Base-by-base conservation (phyloP, 2,888 invertebrate genomes). In the Acrobasis repandana region DNA sequence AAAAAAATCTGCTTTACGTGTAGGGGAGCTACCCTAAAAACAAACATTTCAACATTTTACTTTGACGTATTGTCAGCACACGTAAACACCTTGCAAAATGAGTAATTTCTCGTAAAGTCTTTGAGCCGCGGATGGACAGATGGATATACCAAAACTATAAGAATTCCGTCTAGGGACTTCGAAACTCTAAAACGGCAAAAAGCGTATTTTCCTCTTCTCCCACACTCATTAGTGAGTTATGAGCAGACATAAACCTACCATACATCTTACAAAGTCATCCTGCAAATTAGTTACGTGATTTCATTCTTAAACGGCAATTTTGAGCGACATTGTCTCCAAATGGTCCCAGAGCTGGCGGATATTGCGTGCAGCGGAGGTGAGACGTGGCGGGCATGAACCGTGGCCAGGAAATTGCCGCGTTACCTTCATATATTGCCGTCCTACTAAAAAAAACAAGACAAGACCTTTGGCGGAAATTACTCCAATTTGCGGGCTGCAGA, bases 301-400 rank as follows among this genome's bases (percentile, higher is more conserved):
- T 62, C 60, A 56, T 33, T 56, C 57, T 61, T 61, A 63, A 67
- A 67, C 47, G 58, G 59, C 64, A 56, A 63, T 63, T 65, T 47
- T 38, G 61, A 58, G 56, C 49, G 59, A 60, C 62, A 62, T 63
- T 62, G 60, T 63, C 58, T 49, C 58, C 43, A 20, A 54, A 60
- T 11, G 57, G 34, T 28, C 28, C 52, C 20, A 33, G 47, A 33
- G 36, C 49, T 46, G 59, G 28, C 64, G 65, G 67, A 67, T 65
- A 67, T 67, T 67, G 67, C 64, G 65, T 65, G 65, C 60, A 63
- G 61, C 64, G 20, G 60, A 58, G 58, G 49, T 49, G 58, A 49
- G 20, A 58, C 58, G 38, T 58, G 49, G 58, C 49, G 58, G 49
- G 50, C 58, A 58, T 58, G 50, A 58, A 60, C 43, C 16, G 60